Evolutionary conservation across 2,888 invertebrate genomes (phyloP).

Genomic region (Macropis europaea): DNA sequence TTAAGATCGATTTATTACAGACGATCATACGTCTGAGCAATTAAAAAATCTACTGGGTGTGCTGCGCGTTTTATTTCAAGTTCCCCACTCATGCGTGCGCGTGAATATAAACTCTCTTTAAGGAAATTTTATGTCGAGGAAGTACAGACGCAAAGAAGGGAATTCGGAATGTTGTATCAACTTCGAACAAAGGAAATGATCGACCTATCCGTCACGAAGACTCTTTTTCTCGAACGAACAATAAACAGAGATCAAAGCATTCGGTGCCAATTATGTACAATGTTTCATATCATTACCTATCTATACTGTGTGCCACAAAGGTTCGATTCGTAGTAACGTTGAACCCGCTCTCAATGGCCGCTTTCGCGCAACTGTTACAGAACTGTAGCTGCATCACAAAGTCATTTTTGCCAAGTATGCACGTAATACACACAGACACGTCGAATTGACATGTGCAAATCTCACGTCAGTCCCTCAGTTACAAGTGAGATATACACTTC

Average conservation of each 20-base stretch:
- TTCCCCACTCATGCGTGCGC: neutral
- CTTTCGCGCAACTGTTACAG: slow-evolving; percentile 15
- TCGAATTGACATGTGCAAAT: neutral
- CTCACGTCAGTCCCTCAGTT: neutral
- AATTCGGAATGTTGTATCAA: slow-evolving; percentile 14
- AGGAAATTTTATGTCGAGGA: neutral
- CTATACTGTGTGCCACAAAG: neutral
- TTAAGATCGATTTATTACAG: neutral
- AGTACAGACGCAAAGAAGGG: neutral
- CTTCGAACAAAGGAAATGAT: neutral
- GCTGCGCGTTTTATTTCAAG: slow-evolving; percentile 2
- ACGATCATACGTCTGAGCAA: neutral
- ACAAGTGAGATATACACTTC: slow-evolving; percentile 12
- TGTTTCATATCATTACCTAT: slow-evolving; percentile 26
- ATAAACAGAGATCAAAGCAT: slow-evolving; percentile 3
- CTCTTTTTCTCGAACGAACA: neutral
- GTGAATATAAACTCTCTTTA: neutral
- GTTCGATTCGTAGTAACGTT: neutral
- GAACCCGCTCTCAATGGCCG: neutral
- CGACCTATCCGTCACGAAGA: neutral
- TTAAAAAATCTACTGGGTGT: neutral
- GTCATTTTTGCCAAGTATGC: neutral
- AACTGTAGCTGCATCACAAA: slow-evolving; percentile 10
- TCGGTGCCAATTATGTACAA: slow-evolving; percentile 22
- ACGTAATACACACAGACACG: neutral